phyloP scores from a whole-genome alignment of 2,113 vertebrate genomes.

The Sapayoa aenigma region DNA sequence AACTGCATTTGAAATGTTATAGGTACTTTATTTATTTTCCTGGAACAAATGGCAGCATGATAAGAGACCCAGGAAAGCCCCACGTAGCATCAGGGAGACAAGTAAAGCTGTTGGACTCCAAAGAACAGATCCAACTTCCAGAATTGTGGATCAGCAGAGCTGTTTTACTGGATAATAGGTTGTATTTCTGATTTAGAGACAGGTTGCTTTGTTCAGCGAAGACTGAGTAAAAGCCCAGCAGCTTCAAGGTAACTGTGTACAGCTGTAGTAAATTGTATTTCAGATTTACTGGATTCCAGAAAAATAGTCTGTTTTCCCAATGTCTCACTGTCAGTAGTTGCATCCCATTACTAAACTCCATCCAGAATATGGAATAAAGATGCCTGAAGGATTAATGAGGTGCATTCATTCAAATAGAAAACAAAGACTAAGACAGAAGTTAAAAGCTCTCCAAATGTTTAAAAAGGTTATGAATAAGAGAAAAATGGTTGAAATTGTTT shows the following conservation, averaged over 20 bases:
- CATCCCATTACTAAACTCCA: background rate
- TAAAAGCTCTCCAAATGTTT: background rate
- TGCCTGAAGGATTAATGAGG: background rate
- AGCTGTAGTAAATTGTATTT: background rate
- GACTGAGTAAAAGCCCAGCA: background rate
- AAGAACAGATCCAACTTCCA: background rate
- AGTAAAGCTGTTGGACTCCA: background rate
- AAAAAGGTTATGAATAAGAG: background rate
- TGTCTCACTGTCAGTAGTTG: background rate
- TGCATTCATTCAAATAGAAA: background rate
- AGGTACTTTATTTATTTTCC: background rate
- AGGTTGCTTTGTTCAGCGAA: background rate
- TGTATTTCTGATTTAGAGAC: background rate
- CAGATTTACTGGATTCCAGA: background rate
- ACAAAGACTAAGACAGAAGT: background rate
- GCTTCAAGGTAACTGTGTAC: background rate
- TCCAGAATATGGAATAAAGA: background rate
- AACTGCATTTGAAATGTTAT: background rate
- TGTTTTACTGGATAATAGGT: background rate
- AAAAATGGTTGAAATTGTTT: background rate
- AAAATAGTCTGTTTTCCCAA: background rate
- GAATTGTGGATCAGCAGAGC: background rate
- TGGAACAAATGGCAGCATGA: background rate
- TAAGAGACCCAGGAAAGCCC: background rate
- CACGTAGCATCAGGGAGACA: background rate